Conservation (phyloP, 2,888 invertebrate genomes). For the Melinaea menophilus region DNA sequence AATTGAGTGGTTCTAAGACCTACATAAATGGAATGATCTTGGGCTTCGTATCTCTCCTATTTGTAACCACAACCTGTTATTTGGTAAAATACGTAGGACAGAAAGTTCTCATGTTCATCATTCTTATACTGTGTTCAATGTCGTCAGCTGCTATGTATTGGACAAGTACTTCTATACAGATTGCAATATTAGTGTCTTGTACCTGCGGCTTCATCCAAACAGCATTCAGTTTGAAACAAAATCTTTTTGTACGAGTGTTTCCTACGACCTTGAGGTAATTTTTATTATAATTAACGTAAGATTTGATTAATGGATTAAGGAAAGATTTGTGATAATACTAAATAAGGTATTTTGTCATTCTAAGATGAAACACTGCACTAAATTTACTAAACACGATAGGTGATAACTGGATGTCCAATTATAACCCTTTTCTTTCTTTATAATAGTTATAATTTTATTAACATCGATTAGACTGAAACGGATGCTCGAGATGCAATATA, state of each 20-base stretch:
- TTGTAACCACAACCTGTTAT: conserved; percentile 39
- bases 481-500: no score
- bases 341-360: no score
- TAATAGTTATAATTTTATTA: no score
- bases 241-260: conserved; percentile 47
- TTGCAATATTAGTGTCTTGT: conserved; percentile 46
- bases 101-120: conserved; percentile 41
- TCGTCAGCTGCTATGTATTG: conserved; percentile 46
- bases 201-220: conserved; percentile 50
- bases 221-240: conserved; percentile 44
- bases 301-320: no score
- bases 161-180: conserved; percentile 45
- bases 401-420: no score
- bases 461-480: no score
- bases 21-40: conserved; percentile 49
- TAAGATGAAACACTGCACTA: no score
- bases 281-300: background rate
- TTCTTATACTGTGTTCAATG: conserved; percentile 37
- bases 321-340: no score
- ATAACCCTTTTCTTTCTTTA: no score
- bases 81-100: conserved; percentile 44
- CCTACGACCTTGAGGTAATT: conserved; percentile 51
- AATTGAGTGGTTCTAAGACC: conserved; percentile 46
- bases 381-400: no score
- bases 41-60: conserved; percentile 41